Evolutionary conservation across 2,888 invertebrate species (phyloP).

Genomic region (Gastrophysa polygoni): DNA sequence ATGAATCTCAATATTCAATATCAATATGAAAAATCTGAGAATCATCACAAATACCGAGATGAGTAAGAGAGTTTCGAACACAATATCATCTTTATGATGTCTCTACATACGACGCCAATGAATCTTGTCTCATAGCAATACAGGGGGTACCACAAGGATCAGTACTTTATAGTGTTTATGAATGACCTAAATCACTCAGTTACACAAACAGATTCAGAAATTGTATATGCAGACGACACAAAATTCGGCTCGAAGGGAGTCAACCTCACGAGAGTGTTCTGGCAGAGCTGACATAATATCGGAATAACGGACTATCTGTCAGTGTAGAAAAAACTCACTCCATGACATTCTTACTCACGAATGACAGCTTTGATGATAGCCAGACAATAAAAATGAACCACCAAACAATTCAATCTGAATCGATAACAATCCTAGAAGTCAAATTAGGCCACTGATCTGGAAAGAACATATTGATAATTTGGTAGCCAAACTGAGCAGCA

Average conservation of each 20-base stretch:
- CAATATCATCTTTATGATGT: too few species aligned
- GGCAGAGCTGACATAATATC: neutral
- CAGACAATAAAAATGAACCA: neutral
- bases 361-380: neutral
- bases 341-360: neutral
- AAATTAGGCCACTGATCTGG: neutral
- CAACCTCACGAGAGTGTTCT: neutral
- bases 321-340: conserved; percentile 4
- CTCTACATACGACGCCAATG: too few species aligned
- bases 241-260: neutral
- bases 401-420: neutral
- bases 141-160: too few species aligned
- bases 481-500: neutral
- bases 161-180: neutral
- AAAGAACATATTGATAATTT: neutral
- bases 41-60: too few species aligned
- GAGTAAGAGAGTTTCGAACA: too few species aligned
- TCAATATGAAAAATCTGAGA: too few species aligned
- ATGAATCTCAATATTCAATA: too few species aligned
- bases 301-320: neutral
- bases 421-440: neutral
- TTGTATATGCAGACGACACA: neutral
- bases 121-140: too few species aligned
- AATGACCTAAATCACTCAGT: neutral
- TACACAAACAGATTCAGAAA: neutral